These are phyloP conservation scores for Trichonephila inaurata DNA, from an alignment of 1,140 invertebrate genomes.

Conservation along the genomic window DNA sequence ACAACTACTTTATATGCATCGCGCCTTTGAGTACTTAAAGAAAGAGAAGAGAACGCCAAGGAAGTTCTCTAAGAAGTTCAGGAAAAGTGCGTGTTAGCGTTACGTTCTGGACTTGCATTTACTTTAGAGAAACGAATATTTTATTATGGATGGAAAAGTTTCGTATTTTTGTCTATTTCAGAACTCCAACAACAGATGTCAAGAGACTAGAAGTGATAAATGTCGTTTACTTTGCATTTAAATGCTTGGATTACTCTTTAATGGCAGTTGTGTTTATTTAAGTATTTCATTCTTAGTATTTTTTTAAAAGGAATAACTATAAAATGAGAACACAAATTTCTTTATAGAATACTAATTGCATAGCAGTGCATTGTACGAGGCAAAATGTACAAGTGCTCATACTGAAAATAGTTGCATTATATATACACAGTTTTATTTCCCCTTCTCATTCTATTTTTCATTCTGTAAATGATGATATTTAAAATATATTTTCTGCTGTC, in stretches of 20 bases:
- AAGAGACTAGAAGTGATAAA: constrained; percentile 12
- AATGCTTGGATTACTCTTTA: neutral
- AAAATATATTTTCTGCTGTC: no score
- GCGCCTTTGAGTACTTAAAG: constrained; percentile 33
- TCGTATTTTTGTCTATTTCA: constrained; percentile 21
- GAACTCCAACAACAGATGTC: constrained; percentile 37
- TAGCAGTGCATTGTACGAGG: no score
- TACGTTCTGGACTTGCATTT: neutral
- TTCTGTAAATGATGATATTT: no score
- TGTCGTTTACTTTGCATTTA: neutral
- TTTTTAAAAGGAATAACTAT: no score
- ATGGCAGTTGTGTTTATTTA: neutral
- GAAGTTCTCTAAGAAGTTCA: constrained; percentile 36
- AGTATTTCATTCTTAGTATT: neutral
- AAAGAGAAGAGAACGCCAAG: constrained; percentile 12
- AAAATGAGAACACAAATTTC: no score
- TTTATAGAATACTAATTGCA: no score
- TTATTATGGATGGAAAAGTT: neutral
- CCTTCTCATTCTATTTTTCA: no score
- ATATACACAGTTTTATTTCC: no score
- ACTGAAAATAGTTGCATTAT: no score
- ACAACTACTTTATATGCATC: constrained; percentile 58
- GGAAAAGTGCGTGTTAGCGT: neutral
- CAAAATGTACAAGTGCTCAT: no score
- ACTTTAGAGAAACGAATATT: constrained; percentile 1